Base-by-base conservation (phyloP, 2,888 invertebrate genomes). In the Pristionchus exspectatus region DNA sequence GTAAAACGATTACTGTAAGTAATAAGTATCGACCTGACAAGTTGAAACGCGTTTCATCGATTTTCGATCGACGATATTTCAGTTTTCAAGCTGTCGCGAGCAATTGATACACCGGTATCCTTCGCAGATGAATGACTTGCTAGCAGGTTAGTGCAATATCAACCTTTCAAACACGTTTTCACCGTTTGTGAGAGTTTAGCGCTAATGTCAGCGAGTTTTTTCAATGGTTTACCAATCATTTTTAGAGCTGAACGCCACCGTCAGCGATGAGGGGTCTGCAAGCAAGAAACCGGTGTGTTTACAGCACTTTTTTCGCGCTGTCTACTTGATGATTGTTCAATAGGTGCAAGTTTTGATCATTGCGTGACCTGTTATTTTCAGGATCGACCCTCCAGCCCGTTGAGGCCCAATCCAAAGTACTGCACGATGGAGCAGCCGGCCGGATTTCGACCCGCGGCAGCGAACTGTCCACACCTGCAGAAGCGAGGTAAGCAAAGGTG, bases 401-500 rank as follows among this genome's bases (percentile, higher is more conserved):
- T 85, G 2, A 59, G 84, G 21, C 84, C 84, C 56, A 85, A 85
- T 21, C 59, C 84, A 33, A 85, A 85, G 84, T 85, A 85, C 38
- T 85, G 84, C 50, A 4, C 84, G 59, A 59, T 85, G 21, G 33
- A 27, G 27, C 24, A 81, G 50, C 74, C 74, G 33, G 38, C 33
- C 4, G 27, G 38, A 16, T 21, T 38, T 18, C 21, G 24, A 74
- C 38, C 74, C 7, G 74, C 74, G 5, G n/a, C 74, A 9, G 24
- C 63, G 63, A 63, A 63, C n/a, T 63, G 44, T 50, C 44, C 44
- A 9, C 44, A 50, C 44, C 44, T 50, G 44, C 44, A 50, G 44
- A 50, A 50, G 44, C 44, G 44, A 50, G 44, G 44, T 50, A 12
- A 50, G 7, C 44, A 50, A 50, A 50, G n/a, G n/a, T n/a, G n/a